These are phyloP conservation scores for Pelagia noctiluca DNA, from an alignment of 30 jellyfish, hydroid and myxozoan genomes.

Conservation along the genomic window DNA sequence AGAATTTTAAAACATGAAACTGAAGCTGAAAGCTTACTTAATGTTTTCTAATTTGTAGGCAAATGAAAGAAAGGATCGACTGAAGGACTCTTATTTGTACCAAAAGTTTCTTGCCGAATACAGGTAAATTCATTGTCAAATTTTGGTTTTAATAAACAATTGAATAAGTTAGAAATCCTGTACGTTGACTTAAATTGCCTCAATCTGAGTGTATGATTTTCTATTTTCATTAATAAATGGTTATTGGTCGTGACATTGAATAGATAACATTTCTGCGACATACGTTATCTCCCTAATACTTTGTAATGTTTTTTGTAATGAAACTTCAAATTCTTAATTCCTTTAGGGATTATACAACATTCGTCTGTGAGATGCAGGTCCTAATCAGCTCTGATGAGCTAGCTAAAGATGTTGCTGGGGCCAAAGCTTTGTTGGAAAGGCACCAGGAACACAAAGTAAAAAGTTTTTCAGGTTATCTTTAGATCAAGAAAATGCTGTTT, in stretches of 20 bases:
- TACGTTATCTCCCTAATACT: not conserved
- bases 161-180: not conserved
- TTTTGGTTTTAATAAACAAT: too few species aligned
- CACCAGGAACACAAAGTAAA: conserved; percentile 97
- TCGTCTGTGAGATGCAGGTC: conserved; percentile 83
- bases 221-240: too few species aligned
- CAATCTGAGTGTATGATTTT: too few species aligned
- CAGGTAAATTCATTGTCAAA: conserved; percentile 89
- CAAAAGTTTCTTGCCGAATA: conserved; percentile 95
- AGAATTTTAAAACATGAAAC: too few species aligned
- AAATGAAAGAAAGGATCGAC: conserved; percentile 69
- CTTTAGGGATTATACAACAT: conserved; percentile 82
- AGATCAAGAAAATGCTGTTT: too few species aligned
- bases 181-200: too few species aligned
- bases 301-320: not conserved
- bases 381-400: conserved; percentile 81
- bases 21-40: too few species aligned
- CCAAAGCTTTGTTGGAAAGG: conserved; percentile 91
- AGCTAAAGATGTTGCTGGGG: conserved; percentile 96
- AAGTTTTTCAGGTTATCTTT: too few species aligned
- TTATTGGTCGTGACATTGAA: too few species aligned
- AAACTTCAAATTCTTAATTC: not conserved
- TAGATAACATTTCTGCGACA: too few species aligned
- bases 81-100: conserved; percentile 80
- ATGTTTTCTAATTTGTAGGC: conserved; percentile 60